Conservation (phyloP, 1,140 invertebrate genomes). For the Ostrea denselamellosa region DNA sequence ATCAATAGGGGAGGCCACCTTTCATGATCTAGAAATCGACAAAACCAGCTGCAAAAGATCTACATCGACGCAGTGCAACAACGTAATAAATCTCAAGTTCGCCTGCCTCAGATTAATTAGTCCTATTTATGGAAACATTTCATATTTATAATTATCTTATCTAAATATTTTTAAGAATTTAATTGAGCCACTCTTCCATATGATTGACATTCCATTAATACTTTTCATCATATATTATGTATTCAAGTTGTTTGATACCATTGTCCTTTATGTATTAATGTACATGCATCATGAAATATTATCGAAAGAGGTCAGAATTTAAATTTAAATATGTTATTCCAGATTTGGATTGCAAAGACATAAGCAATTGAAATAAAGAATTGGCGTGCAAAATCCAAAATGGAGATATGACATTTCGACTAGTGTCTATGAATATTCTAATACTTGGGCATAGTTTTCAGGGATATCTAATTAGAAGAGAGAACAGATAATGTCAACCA, state of each 20-base stretch:
- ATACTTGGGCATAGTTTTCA: too few relatives aligned
- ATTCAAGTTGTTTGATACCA: not conserved
- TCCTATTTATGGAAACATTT: slow-evolving; percentile 24
- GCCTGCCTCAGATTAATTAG: not conserved
- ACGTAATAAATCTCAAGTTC: not conserved
- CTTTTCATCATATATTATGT: not conserved
- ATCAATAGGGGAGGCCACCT: not conserved
- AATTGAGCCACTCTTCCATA: not conserved
- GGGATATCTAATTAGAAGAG: too few relatives aligned
- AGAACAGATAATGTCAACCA: too few relatives aligned
- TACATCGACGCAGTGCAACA: not conserved
- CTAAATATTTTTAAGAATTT: not conserved
- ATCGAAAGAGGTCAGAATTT: not conserved
- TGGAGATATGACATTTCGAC: too few relatives aligned
- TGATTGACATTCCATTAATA: slow-evolving; percentile 10
- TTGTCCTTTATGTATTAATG: not conserved
- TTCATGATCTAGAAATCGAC: not conserved
- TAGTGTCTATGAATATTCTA: too few relatives aligned
- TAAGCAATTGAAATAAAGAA: too few relatives aligned
- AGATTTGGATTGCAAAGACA: too few relatives aligned
- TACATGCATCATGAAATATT: not conserved
- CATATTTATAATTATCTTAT: slow-evolving; percentile 23
- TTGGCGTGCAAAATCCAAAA: too few relatives aligned
- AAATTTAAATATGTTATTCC: not conserved
- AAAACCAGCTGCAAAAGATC: not conserved